Evolutionary conservation across 2,797 vertebrate species (phyloP), one percentile per base, ranked within the genome.

Genomic region (Spinibarbus caldwelli): DNA sequence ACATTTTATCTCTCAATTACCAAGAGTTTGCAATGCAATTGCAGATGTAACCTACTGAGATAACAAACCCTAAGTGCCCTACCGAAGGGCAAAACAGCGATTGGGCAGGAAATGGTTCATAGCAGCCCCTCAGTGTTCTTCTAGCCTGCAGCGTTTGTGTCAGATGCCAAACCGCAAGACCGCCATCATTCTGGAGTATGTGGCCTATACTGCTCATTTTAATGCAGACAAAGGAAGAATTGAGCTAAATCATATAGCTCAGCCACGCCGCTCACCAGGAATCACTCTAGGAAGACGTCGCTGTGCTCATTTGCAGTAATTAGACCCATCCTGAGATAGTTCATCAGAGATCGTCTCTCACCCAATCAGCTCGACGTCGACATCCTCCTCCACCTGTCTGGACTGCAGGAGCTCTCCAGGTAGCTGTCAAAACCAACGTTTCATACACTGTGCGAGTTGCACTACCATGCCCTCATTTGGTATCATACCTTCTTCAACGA

Each of bases 251-350:
- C 73, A 36, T 54, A 76, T 36, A 62, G 49, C 78, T 80, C 45
- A 34, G 80, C 82, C 84, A 82, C 89, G 2, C 17, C 2, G 49
- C 73, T 77, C 83, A 57, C 54, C 80, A 71, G 34, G 66, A 62
- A 41, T 90, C 92, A 90, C 92, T 89, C 91, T 91, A 93, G 93
- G 90, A 5, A 82, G 88, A 89, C 90, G 87, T 88, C 84, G 89
- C 81, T 92, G 86, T 93, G 96, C 96, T 97, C 97, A 97, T 97
- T 96, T 96, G 94, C 94, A 95, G 93, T 97, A 97, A 97, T 97
- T 96, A 96, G 95, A 95, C 95, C 94, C 95, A 95, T 96, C 96
- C 94, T 96, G 95, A 91, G 93, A 94, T 95, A 96, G 96, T 96
- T 96, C 97, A 96, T 95, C 92, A 93, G 92, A 92, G 92, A 93